A percentile compares a stretch with the other conserved stretches of the same genome.
Evolutionary conservation across 2,797 vertebrate genomes (phyloP).

Genomic region (Rhincodon typus): DNA sequence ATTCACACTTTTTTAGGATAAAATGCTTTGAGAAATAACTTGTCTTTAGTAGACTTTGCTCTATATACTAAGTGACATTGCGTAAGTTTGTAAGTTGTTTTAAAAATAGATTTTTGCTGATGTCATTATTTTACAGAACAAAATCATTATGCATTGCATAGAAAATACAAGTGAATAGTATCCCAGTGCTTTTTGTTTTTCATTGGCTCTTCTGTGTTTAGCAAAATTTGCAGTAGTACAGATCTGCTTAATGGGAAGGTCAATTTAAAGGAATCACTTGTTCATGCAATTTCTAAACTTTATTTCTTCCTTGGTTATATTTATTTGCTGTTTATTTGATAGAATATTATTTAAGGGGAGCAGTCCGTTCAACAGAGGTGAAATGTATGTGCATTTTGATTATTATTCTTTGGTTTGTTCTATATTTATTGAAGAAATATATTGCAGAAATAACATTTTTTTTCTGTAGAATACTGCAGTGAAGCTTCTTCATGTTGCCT

Average conservation of each 20-base stretch:
- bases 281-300: not conserved
- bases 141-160: not conserved
- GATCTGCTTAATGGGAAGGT: slow-evolving; percentile 12
- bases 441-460: not conserved
- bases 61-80: not conserved
- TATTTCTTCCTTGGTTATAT: not conserved
- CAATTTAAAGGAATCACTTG: slow-evolving; percentile 20
- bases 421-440: not conserved
- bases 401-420: not conserved
- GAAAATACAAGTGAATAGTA: not conserved
- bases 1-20: not conserved
- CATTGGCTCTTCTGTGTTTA: not conserved
- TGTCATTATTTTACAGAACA: not conserved
- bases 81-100: not conserved
- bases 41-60: not conserved
- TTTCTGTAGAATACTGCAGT: not conserved
- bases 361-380: not conserved
- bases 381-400: not conserved
- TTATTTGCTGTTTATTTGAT: not conserved
- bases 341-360: not conserved
- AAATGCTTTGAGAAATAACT: not conserved
- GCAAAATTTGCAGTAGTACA: not conserved
- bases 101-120: not conserved
- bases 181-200: not conserved
- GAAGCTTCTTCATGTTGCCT: not conserved